These are phyloP conservation scores for Orthonyx spaldingii DNA, from an alignment of 2,113 vertebrate species.

Conservation along the genomic window DNA sequence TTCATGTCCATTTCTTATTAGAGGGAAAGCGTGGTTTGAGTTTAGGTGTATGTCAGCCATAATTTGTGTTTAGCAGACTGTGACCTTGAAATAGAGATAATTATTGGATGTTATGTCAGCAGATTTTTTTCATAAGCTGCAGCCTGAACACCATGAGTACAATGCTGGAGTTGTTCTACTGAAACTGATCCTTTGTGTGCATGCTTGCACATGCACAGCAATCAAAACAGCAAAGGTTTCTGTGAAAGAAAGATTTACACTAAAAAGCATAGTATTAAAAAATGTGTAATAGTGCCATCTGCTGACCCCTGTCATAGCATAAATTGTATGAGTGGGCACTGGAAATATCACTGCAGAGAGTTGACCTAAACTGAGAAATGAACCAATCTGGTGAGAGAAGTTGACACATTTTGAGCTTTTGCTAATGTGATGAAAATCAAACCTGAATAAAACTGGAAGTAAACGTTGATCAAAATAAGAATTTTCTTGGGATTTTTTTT, in stretches of 20 bases:
- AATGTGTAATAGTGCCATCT: constrained; percentile 54
- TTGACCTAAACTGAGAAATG: not conserved
- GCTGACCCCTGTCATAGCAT: constrained; percentile 7
- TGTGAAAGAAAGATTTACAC: not conserved
- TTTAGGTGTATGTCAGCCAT: not conserved
- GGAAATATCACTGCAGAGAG: not conserved
- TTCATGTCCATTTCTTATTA: not conserved
- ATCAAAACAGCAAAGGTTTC: not conserved
- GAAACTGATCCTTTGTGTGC: not conserved
- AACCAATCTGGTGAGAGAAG: not conserved
- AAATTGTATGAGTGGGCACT: not conserved
- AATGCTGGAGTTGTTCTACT: not conserved
- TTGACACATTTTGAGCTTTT: not conserved
- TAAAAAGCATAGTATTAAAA: not conserved
- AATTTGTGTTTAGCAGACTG: not conserved
- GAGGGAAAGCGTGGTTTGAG: not conserved
- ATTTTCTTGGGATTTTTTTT: not conserved
- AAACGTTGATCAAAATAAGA: not conserved
- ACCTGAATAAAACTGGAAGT: not conserved
- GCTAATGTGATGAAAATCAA: not conserved
- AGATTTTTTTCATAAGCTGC: not conserved
- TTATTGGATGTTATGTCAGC: not conserved
- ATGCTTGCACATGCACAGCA: not conserved
- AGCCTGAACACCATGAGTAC: not conserved
- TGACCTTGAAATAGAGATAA: not conserved